A percentile compares a stretch with the other conserved stretches of the same genome.
Evolutionary conservation across 2,113 vertebrate genomes (phyloP).

Genomic region (Anthoscopus minutus): DNA sequence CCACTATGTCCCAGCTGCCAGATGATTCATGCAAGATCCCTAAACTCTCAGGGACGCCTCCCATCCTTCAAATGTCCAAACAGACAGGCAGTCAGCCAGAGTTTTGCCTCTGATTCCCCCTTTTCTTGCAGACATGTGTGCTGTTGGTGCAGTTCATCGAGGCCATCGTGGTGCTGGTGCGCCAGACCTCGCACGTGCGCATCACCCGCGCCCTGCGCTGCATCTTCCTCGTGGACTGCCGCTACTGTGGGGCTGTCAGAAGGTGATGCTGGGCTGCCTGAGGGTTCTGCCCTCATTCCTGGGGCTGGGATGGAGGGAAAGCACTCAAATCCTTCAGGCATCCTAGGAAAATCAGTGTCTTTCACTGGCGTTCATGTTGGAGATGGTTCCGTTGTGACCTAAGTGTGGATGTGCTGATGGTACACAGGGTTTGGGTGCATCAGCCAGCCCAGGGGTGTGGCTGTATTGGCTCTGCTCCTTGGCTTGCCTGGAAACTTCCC

Average conservation of each 20-base stretch:
- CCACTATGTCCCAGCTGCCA: not conserved
- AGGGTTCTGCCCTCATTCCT: fast-evolving
- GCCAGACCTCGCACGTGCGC: constrained; percentile 91
- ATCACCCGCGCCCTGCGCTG: constrained; percentile 93
- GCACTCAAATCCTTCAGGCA: not conserved
- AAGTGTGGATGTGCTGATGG: not conserved
- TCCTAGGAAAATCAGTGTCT: not conserved
- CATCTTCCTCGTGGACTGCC: constrained; percentile 95
- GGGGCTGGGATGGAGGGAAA: not conserved
- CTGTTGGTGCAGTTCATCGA: constrained; percentile 91
- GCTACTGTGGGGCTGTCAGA: constrained; percentile 93
- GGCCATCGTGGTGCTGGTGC: constrained; percentile 91
- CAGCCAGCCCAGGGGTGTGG: not conserved
- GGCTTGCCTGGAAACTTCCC: not conserved
- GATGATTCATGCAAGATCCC: not conserved
- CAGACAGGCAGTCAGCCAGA: not conserved
- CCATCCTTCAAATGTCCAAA: not conserved
- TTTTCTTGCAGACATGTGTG: constrained; percentile 78
- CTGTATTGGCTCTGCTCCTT: not conserved
- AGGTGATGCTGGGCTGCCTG: constrained; percentile 68
- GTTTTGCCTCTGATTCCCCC: not conserved
- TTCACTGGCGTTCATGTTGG: not conserved
- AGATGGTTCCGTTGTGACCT: not conserved
- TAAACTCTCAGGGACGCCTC: not conserved
- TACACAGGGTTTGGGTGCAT: not conserved